Evolutionary conservation across 2,888 invertebrate species (phyloP).

Genomic region (Timandra comae): DNA sequence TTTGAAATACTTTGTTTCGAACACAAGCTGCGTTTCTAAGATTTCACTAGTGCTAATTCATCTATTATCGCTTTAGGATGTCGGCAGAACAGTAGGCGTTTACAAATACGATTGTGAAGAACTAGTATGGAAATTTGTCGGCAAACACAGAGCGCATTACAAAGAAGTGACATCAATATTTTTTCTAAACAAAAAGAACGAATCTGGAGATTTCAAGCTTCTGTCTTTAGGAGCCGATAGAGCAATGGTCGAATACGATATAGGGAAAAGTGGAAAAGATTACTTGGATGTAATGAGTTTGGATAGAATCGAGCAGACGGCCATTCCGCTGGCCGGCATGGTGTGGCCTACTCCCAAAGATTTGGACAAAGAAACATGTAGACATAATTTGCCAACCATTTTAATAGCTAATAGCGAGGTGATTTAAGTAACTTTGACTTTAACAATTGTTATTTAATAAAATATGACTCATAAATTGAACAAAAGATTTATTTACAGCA

Average conservation of each 20-base stretch:
- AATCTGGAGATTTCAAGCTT: conserved; percentile 56
- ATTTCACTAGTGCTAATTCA: too few relatives aligned
- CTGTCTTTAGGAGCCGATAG: conserved; percentile 78
- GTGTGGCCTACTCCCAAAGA: conserved; percentile 46
- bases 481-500: conserved; percentile 54
- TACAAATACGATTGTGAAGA: conserved; percentile 51
- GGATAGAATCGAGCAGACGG: conserved; percentile 79
- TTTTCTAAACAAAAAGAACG: conserved; percentile 63
- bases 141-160: conserved; percentile 79
- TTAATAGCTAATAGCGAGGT: conserved; percentile 80
- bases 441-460: neutral
- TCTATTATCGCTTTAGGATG: conserved; percentile 72
- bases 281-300: conserved; percentile 57
- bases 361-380: conserved; percentile 32
- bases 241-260: conserved; percentile 77
- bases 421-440: conserved; percentile 3
- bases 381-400: conserved; percentile 54
- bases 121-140: conserved; percentile 71
- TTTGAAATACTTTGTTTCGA: neutral
- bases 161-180: conserved; percentile 73
- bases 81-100: conserved; percentile 66
- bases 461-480: conserved; percentile 12
- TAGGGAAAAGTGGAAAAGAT: conserved; percentile 59
- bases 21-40: neutral
- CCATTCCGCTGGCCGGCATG: conserved; percentile 71